A percentile compares a stretch with the other conserved stretches of the same genome.
phyloP scores from a whole-genome alignment of 2,797 vertebrate genomes.

The Paedocypris micromegethes region DNA sequence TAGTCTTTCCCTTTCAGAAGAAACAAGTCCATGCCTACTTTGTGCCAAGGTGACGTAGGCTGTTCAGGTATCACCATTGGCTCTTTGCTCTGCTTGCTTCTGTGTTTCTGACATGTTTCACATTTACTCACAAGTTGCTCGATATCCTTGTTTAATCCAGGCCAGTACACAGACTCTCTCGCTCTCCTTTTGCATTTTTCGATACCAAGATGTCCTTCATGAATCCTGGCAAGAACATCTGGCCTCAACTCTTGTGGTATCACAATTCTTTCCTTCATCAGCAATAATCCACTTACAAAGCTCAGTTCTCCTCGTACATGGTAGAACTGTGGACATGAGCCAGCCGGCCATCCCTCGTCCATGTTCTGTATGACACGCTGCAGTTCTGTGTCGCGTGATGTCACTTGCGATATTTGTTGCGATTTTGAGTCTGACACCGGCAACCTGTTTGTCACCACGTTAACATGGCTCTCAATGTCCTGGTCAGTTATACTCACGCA shows the following conservation, averaged over 20 bases:
- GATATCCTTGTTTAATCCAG: slow-evolving; percentile 26
- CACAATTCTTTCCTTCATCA: not conserved
- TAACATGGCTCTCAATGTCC: not conserved
- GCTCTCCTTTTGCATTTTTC: slow-evolving; percentile 39
- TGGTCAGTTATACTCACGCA: not conserved
- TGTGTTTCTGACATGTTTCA: slow-evolving; percentile 27
- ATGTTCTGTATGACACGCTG: too few species aligned
- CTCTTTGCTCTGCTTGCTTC: slow-evolving; percentile 19
- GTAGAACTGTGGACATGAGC: not conserved
- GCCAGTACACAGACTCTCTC: slow-evolving; percentile 31
- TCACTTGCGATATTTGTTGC: too few species aligned
- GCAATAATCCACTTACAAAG: not conserved
- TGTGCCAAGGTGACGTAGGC: slow-evolving; percentile 8
- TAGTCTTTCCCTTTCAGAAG: slow-evolving; percentile 20
- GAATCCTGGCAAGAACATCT: slow-evolving; percentile 28
- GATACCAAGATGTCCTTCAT: slow-evolving; percentile 32
- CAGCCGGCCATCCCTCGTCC: too few species aligned
- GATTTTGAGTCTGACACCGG: too few species aligned
- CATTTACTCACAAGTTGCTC: slow-evolving; percentile 13
- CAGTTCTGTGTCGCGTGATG: too few species aligned
- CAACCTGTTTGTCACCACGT: too few species aligned
- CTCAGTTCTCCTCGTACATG: slow-evolving; percentile 12
- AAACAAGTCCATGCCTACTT: slow-evolving; percentile 17
- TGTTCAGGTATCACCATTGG: slow-evolving; percentile 12
- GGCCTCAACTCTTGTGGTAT: slow-evolving; percentile 8